Conservation (phyloP, 2,797 vertebrate genomes). For the Squalus acanthias region DNA sequence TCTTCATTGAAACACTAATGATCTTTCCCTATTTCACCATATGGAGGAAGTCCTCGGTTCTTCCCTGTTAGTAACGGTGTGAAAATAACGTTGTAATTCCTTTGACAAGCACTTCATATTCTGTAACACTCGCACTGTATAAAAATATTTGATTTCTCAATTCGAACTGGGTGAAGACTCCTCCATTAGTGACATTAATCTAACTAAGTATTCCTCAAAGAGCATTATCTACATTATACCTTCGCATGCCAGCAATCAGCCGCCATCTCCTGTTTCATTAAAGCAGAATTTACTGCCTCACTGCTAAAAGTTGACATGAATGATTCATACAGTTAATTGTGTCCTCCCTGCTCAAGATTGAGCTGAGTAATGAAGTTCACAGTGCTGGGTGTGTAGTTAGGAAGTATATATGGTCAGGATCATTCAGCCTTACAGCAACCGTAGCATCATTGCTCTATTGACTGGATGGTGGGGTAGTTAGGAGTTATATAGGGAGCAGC, state of each 20-base stretch:
- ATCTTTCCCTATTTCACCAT: not conserved
- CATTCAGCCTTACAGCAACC: not conserved
- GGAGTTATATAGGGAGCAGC: not conserved
- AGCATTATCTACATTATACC: not conserved
- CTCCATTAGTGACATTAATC: not conserved
- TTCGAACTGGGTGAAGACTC: not conserved
- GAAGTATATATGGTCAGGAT: not conserved
- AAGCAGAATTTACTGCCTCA: not conserved
- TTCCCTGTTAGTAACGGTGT: not conserved
- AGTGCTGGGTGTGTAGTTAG: not conserved
- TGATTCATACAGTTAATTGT: not conserved
- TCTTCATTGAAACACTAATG: not conserved
- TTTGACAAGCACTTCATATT: not conserved
- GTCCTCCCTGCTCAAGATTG: not conserved
- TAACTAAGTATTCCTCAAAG: not conserved
- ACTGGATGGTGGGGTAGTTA: not conserved
- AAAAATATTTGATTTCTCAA: not conserved
- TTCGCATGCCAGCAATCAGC: not conserved
- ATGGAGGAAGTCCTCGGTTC: not conserved
- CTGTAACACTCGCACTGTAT: not conserved
- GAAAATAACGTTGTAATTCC: not conserved
- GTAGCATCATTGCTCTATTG: not conserved
- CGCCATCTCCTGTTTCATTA: not conserved
- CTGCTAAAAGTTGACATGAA: not conserved
- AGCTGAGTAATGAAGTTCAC: not conserved